Base-by-base conservation (phyloP, 2,797 vertebrate species). In the Capromys pilorides region DNA sequence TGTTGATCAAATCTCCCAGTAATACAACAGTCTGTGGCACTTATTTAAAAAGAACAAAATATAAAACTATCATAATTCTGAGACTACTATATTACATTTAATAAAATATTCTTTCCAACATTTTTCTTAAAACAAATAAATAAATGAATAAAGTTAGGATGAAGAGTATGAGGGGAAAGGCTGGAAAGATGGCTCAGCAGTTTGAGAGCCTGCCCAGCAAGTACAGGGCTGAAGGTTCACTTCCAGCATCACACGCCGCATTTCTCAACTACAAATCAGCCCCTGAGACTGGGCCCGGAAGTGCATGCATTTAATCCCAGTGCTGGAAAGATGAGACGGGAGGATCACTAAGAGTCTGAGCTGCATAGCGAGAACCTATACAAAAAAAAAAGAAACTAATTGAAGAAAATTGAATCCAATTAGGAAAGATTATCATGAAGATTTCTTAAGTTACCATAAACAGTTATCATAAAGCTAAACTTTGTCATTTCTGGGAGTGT, bases 1-100 rank as follows among this genome's bases (percentile, higher is more conserved):
- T 95, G 86, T 4, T 84, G 31, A 95, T 97, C 95, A 97, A 91
- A 41, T 41, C 95, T 81, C 6, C 26, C 12, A 89, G 92, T 97
- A 97, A 92, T 91, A 31, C 36, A 92, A 94, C 90, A 39, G 90
- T 66, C 18, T 83, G 66, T 91, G 59, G 54, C 0, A 67, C 83
- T 57, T 95, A 90, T 66, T 82, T 75, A 59, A 61, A 95, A 96
- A 57, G 95, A 59, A 87, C 9, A 95, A 95, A 94, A 61, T 64
- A 78, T 66, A 19, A 88, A 96, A 78, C 18, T 79, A 0, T 3
- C 33, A 61, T 94, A 92, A 69, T 77, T 62, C 92, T 0, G 0
- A 86, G 18, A 92, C 59, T 80, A 86, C 10, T 80, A 90, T 66
- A 54, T 87, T 93, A 18, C 49, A 0, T 16, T 92, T 97, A 94